A percentile compares a stretch with the other conserved stretches of the same genome.
phyloP scores from a whole-genome alignment of 2,888 invertebrate species.

The Sussaba pulchella region DNA sequence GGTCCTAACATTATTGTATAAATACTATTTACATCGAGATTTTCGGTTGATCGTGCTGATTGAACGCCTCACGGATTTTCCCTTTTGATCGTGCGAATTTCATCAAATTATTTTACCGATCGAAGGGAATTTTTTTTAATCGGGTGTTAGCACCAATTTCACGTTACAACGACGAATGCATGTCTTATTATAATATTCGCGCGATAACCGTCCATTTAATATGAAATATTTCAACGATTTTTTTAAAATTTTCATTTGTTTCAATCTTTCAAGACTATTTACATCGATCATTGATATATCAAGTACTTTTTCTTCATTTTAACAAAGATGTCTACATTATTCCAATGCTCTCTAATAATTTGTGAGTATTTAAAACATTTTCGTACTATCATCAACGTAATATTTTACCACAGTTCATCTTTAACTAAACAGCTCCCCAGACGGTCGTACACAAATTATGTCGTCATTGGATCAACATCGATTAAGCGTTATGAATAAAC shows the following conservation, averaged over 20 bases:
- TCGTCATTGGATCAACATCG: conserved; percentile 47
- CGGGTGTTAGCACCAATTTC: conserved; percentile 40
- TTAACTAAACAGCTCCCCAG: conserved; percentile 15
- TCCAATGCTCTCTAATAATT: conserved; percentile 34
- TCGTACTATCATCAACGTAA: conserved; percentile 9
- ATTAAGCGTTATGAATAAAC: conserved; percentile 49
- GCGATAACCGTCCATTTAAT: conserved; percentile 33
- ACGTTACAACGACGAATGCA: conserved; percentile 28
- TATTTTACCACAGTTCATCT: conserved; percentile 19
- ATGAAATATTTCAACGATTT: conserved; percentile 48
- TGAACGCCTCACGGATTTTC: conserved; percentile 27
- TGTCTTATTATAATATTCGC: neutral
- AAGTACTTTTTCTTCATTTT: conserved; percentile 40
- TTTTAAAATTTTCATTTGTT: conserved; percentile 4
- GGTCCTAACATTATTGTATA: conserved; percentile 61
- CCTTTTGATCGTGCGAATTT: neutral
- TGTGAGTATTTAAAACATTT: conserved; percentile 44
- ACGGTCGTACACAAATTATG: conserved; percentile 24
- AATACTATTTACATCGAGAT: conserved; percentile 63
- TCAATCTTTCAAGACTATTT: conserved; percentile 45
- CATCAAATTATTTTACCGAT: conserved; percentile 13
- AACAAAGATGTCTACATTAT: conserved; percentile 22
- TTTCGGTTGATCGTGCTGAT: conserved; percentile 29
- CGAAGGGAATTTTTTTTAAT: conserved; percentile 9
- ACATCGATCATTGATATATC: conserved; percentile 44